Percentiles rank a stretch among this genome's conserved stretches.
Conservation (phyloP, 2,797 vertebrate genomes). For the Acanthurus leucopareius region DNA sequence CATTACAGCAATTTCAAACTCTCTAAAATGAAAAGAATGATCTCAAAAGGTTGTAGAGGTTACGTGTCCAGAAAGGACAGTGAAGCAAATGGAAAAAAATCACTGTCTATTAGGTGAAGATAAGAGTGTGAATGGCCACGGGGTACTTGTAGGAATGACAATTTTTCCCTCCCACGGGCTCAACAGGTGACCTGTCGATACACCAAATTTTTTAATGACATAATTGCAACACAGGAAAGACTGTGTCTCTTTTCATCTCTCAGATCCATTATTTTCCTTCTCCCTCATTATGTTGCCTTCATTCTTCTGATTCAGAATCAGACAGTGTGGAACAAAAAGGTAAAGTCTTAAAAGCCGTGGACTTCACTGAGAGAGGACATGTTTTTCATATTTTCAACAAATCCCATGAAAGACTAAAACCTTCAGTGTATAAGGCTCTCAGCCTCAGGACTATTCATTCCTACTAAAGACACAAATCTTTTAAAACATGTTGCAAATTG, state of each 20-base stretch:
- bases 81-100: background rate
- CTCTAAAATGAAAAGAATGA: slow-evolving; percentile 49
- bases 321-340: background rate
- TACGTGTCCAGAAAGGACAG: background rate
- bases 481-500: background rate
- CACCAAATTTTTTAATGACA: slow-evolving; percentile 22
- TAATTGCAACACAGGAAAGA: slow-evolving; percentile 8
- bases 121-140: background rate
- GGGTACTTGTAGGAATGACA: slow-evolving; percentile 15
- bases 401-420: background rate
- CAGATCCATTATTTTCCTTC: background rate
- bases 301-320: background rate
- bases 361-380: background rate
- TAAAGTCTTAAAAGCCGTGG: background rate
- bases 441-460: background rate
- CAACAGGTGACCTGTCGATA: slow-evolving; percentile 1
- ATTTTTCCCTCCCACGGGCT: background rate
- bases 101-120: background rate
- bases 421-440: background rate
- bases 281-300: background rate
- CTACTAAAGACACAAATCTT: background rate
- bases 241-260: background rate
- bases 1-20: slow-evolving; percentile 16
- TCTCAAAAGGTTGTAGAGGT: slow-evolving; percentile 12
- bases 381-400: background rate